These are phyloP conservation scores for Gavia stellata DNA, from an alignment of 2,113 vertebrate species.

Conservation along the genomic window DNA sequence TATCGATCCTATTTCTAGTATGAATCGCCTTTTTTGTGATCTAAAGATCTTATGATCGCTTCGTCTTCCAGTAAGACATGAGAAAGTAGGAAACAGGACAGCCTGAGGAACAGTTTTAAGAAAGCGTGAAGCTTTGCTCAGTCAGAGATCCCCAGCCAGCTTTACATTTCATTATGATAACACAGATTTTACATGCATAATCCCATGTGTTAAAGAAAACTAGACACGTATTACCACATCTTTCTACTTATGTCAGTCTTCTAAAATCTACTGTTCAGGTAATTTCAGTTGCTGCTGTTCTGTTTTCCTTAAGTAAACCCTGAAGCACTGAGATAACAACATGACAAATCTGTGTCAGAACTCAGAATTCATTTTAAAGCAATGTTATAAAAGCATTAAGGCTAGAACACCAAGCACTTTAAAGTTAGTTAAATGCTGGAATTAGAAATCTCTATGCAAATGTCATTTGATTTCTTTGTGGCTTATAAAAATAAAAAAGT, in stretches of 20 bases:
- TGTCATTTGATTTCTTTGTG: background rate
- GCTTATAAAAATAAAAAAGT: background rate
- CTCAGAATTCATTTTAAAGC: background rate
- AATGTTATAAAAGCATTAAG: background rate
- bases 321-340: background rate
- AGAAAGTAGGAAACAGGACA: background rate
- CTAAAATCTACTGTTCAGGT: background rate
- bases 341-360: background rate
- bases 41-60: background rate
- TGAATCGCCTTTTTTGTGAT: background rate
- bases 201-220: background rate
- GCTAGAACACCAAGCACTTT: background rate
- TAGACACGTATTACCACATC: background rate
- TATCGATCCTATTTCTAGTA: background rate
- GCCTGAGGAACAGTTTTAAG: background rate
- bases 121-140: background rate
- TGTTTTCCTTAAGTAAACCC: background rate
- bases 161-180: slow-evolving; percentile 29
- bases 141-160: background rate
- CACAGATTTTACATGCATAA: background rate
- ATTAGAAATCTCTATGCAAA: background rate
- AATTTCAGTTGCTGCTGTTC: background rate
- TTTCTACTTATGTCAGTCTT: background rate
- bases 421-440: background rate
- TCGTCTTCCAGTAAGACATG: background rate